phyloP scores from a whole-genome alignment of 2,888 invertebrate species.

The Beris chalybata region DNA sequence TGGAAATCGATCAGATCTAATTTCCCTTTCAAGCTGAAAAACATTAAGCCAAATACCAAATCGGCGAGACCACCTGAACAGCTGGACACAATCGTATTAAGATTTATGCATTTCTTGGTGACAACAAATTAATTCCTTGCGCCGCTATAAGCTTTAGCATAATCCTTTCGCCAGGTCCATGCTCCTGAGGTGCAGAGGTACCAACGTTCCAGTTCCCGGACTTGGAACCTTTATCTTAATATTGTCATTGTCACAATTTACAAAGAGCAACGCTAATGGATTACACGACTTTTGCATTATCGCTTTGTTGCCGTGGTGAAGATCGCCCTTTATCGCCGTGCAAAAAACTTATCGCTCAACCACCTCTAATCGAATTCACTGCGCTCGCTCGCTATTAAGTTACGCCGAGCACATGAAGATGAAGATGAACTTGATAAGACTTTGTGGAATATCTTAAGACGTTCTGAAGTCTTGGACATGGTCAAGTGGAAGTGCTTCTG shows the following conservation, averaged over 20 bases:
- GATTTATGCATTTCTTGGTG: constrained; percentile 49
- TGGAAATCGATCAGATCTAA: too few species aligned
- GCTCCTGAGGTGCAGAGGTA: background rate
- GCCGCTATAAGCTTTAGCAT: constrained; percentile 4
- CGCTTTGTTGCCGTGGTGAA: constrained; percentile 51
- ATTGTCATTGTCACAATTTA: constrained; percentile 58
- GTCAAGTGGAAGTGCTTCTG: constrained; percentile 34
- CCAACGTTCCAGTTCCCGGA: background rate
- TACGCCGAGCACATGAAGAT: constrained; percentile 36
- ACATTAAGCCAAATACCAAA: background rate
- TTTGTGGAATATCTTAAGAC: constrained; percentile 1
- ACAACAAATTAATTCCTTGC: constrained; percentile 56
- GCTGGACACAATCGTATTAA: constrained; percentile 33
- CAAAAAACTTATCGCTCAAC: constrained; percentile 16
- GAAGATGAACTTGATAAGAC: constrained; percentile 39
- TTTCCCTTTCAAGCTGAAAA: too few species aligned
- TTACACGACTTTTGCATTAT: constrained; percentile 58
- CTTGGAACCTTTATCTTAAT: constrained; percentile 50
- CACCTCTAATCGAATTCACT: constrained; percentile 34
- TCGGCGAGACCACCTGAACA: constrained; percentile 34
- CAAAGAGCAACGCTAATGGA: constrained; percentile 57
- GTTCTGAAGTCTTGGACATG: constrained; percentile 19
- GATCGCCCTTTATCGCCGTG: constrained; percentile 41
- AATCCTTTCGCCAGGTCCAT: background rate
- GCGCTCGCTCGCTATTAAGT: constrained; percentile 30